Conservation (phyloP, 2,797 vertebrate species). For the Amazonetta brasiliensis region DNA sequence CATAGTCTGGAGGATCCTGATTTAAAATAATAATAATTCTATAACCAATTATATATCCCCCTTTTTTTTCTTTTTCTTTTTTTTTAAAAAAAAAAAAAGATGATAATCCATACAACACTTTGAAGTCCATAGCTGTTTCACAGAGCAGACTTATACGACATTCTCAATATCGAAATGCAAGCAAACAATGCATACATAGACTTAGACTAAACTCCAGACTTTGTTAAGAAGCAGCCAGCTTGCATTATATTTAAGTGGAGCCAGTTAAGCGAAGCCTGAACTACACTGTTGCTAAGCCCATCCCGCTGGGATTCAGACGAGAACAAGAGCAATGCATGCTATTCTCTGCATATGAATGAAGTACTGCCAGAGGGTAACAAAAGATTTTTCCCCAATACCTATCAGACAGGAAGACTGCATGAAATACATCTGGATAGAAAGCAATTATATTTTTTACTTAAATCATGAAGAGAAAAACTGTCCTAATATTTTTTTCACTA, state of each 20-base stretch:
- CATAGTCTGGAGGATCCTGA: neutral
- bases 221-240: neutral
- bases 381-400: neutral
- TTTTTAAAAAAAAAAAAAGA: neutral
- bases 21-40: neutral
- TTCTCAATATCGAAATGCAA: neutral
- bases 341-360: constrained; percentile 18
- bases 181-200: neutral
- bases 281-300: neutral
- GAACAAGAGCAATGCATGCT: neutral
- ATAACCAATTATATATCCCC: fast-evolving
- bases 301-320: neutral
- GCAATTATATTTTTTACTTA: neutral
- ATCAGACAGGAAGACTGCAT: neutral
- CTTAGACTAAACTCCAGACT: neutral
- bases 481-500: neutral
- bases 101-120: neutral
- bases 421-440: neutral
- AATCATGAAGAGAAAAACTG: neutral
- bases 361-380: neutral
- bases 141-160: neutral
- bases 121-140: neutral
- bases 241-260: neutral
- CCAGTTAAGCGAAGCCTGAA: neutral
- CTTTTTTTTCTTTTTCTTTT: too few relatives aligned